Conservation (phyloP, 1,140 invertebrate genomes). For the Zelostemma sp. region DNA sequence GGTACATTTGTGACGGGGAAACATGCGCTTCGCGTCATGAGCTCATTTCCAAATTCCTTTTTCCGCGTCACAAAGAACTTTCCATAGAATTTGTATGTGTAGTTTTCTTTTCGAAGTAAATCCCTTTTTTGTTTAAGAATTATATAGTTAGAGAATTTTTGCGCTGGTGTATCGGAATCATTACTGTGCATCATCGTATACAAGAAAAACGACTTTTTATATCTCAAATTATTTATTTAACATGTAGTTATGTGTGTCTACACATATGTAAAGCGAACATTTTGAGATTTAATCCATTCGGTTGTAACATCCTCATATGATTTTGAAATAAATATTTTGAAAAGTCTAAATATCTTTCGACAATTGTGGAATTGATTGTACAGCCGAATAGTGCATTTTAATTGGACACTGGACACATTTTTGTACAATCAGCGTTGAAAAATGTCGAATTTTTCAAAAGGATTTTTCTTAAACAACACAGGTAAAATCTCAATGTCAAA, state of each 20-base stretch:
- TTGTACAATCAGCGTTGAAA: too few relatives aligned
- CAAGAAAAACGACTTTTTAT: conserved; percentile 35
- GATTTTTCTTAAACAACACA: too few relatives aligned
- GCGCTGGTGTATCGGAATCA: conserved; percentile 24
- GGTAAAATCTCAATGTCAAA: too few relatives aligned
- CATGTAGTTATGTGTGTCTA: conserved; percentile 49
- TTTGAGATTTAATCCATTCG: conserved; percentile 44
- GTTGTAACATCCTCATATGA: conserved; percentile 52
- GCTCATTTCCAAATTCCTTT: not conserved
- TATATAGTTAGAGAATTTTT: conserved; percentile 46
- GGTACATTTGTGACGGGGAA: conserved; percentile 1
- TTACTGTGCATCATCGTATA: conserved; percentile 35
- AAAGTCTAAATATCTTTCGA: too few relatives aligned
- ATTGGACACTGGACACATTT: too few relatives aligned
- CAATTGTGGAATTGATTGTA: too few relatives aligned
- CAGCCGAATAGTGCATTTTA: too few relatives aligned
- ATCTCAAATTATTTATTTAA: conserved; percentile 60
- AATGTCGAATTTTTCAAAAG: too few relatives aligned
- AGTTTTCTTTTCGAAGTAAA: conserved; percentile 12
- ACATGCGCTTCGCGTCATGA: not conserved
- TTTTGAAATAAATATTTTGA: conserved; percentile 65
- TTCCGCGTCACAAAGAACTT: conserved; percentile 2
- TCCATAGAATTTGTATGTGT: conserved; percentile 23
- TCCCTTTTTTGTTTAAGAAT: conserved; percentile 21
- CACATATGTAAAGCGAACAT: conserved; percentile 35